Evolutionary conservation across 53 echinoderm and acorn worm genomes (phyloP).

Genomic region (Henricia sp.): DNA sequence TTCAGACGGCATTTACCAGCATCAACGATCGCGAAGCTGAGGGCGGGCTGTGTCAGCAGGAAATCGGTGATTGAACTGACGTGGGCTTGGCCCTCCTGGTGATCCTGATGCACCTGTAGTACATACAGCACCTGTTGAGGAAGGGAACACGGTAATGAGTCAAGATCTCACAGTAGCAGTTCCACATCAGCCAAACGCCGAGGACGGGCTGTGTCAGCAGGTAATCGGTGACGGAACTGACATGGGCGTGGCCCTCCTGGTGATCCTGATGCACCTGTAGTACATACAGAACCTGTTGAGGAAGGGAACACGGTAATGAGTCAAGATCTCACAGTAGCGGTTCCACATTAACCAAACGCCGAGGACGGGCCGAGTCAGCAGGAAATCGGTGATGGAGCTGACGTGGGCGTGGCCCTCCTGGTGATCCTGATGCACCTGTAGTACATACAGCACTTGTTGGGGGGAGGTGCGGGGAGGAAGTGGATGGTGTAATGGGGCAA

Average conservation of each 20-base stretch:
- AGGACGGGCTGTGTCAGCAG: slow-evolving; percentile 88
- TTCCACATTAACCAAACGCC: too few relatives aligned
- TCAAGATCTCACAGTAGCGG: too few relatives aligned
- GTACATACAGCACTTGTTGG: too few relatives aligned
- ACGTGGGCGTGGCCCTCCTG: too few relatives aligned
- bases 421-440: too few relatives aligned
- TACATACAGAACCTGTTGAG: slow-evolving; percentile 85
- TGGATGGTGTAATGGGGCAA: not conserved
- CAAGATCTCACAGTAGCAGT: too few relatives aligned
- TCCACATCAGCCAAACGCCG: too few relatives aligned
- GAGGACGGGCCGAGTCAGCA: too few relatives aligned
- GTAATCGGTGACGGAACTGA: slow-evolving; percentile 91
- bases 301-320: too few relatives aligned
- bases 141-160: too few relatives aligned
- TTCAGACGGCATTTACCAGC: slow-evolving; percentile 84
- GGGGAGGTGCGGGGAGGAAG: not conserved
- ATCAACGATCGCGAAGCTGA: slow-evolving; percentile 89
- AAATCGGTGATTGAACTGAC: slow-evolving; percentile 93
- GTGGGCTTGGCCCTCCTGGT: slow-evolving; percentile 76
- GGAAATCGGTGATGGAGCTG: not conserved
- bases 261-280: slow-evolving; percentile 85
- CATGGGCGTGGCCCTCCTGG: slow-evolving; percentile 76
- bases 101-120: slow-evolving; percentile 83
- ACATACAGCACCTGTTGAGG: slow-evolving; percentile 77
- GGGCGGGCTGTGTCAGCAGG: slow-evolving; percentile 85